These are phyloP conservation scores for Hypomesus transpacificus DNA, from an alignment of 2,113 vertebrate genomes.

Conservation along the genomic window DNA sequence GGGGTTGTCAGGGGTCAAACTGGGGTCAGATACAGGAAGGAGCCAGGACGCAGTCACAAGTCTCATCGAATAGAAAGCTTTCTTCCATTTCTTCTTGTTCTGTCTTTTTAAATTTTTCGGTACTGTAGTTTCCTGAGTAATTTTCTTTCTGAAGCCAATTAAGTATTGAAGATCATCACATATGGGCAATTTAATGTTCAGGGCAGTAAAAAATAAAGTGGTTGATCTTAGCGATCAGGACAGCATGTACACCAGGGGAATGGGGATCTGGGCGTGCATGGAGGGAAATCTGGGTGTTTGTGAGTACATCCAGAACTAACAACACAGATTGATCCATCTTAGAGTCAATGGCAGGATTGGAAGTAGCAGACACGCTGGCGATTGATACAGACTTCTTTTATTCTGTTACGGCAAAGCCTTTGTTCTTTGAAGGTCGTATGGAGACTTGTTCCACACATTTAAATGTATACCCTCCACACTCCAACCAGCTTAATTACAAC, in stretches of 20 bases:
- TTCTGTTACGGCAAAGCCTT: slow-evolving; percentile 20
- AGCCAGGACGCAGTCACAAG: slow-evolving; percentile 74
- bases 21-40: slow-evolving; percentile 80
- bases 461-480: too few species aligned
- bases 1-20: slow-evolving; percentile 76
- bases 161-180: slow-evolving; percentile 24
- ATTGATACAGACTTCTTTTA: background rate
- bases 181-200: slow-evolving; percentile 23
- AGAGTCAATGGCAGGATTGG: slow-evolving; percentile 10
- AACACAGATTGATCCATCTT: background rate
- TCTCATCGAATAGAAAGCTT: slow-evolving; percentile 66
- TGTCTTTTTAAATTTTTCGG: slow-evolving; percentile 37
- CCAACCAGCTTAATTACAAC: too few species aligned
- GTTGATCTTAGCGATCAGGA: background rate
- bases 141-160: slow-evolving; percentile 27
- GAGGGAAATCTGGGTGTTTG: background rate
- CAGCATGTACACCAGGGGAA: background rate
- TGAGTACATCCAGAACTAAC: background rate
- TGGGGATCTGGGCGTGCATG: background rate
- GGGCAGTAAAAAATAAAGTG: slow-evolving; percentile 8
- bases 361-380: background rate
- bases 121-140: slow-evolving; percentile 18
- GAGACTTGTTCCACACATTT: background rate
- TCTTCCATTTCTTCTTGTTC: slow-evolving; percentile 38
- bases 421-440: background rate